Base-by-base conservation (phyloP, 2,113 vertebrate species). In the Xenus cinereus region DNA sequence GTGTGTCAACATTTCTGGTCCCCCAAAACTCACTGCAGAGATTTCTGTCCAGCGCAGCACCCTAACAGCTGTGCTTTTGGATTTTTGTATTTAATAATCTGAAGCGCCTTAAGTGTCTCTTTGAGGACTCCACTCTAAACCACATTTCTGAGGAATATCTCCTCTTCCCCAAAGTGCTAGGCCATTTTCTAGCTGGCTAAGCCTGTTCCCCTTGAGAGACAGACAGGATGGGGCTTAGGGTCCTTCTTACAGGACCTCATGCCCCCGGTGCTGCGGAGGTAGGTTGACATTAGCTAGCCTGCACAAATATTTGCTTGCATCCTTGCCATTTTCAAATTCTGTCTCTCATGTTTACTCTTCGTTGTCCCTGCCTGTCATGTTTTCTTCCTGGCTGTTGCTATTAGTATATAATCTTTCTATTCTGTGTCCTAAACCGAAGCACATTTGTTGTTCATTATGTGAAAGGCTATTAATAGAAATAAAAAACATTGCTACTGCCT, bases 231-330 rank as follows among this genome's bases (percentile, higher is more conserved):
- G 77, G 59, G n/a, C 32, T 95, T 8, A 46, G 74, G 57, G 67
- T 74, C 48, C 67, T 74, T 79, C 75, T 62, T 24, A 33, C 66
- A 50, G 32, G 50, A 28, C 72, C 71, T 48, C 23, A 14, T 0
- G 0, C 19, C 51, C 84, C 79, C 54, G 63, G 85, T 75, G 33
- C n/a, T 11, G 28, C 1, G 0, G 35, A 45, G 26, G 43, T 32
- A 46, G 43, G 79, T 84, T 95, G 92, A 76, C 89, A 43, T 87
- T 90, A 76, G 57, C 59, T 46, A 64, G n/a, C 59, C 87, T 88
- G 88, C 79, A 86, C 79, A 93, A 96, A 96, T 94, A 95, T 94
- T 95, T 95, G 64, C 68, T 88, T 91, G 75, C 72, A 93, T 95
- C 82, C 90, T 89, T 80, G 50, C 78, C 10, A 6, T 88, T 95